Evolutionary conservation across 2,113 vertebrate species (phyloP), one percentile per base, ranked within the genome.

Genomic region (Otis tarda): DNA sequence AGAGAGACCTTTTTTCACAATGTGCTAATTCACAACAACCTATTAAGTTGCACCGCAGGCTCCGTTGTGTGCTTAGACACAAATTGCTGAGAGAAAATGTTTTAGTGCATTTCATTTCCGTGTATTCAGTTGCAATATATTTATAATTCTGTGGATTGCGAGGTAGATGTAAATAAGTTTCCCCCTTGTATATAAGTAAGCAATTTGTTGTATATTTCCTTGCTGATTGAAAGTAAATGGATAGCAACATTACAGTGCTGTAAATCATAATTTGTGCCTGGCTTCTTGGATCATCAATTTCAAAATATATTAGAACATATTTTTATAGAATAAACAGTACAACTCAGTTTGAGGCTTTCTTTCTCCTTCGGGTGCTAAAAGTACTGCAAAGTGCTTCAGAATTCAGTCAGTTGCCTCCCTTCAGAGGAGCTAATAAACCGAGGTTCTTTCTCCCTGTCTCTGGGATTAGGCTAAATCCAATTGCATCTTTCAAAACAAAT

Each of bases 401-500:
- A 89, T 93, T 67, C 57, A 83, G 79, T 41, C 83, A 78, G 65
- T 63, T 89, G n/a, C 76, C 30, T 88, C 80, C 80, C 69, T 92
- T 76, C 50, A 90, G 89, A 95, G 53, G 30, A 95, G 65, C 20
- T 93, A 77, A 90, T 86, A 96, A 93, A 94, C 43, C 17, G 5
- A 89, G 56, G 45, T 59, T 93, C 64, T 74, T 71, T 74, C 56
- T 88, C 33, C 41, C 60, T 22, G 49, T 81, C 41, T 57, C 80
- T 23, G 31, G 64, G 88, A 92, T 94, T 90, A 93, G 57, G 31
- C 33, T 90, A 95, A 96, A 97, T 95, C 92, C 86, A 96, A 90
- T 87, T 90, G 88, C 35, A 64, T 84, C 83, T 82, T 92, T 95
- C 95, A 92, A 96, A 96, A 92, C 95, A 96, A 96, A 96, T 93